phyloP scores from a whole-genome alignment of 2,888 invertebrate genomes.

The Dinocampus coccinellae region DNA sequence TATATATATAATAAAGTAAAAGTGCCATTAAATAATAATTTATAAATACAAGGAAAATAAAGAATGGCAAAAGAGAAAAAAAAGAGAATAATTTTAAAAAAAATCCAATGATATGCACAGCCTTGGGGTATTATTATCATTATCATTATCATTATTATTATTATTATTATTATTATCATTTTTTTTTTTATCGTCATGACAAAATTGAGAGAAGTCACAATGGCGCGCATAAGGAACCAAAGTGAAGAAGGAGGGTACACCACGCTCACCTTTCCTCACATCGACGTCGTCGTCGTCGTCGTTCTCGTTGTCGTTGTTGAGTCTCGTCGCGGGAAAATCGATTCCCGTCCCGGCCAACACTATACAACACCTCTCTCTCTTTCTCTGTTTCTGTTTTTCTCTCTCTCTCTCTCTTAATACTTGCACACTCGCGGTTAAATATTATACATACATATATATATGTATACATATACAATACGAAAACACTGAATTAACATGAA shows the following conservation, averaged over 20 bases:
- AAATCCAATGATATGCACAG: no score
- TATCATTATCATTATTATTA: no score
- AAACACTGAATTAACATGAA: constrained; percentile 21
- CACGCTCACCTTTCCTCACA: constrained; percentile 47
- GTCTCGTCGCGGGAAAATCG: constrained; percentile 47
- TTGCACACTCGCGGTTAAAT: neutral
- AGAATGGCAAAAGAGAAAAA: no score
- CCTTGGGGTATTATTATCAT: no score
- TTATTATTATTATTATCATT: neutral
- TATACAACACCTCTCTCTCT: neutral
- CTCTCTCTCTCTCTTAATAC: neutral
- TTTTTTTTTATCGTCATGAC: constrained; percentile 12
- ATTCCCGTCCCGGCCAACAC: constrained; percentile 42
- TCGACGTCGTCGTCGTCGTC: constrained; percentile 46
- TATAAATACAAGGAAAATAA: no score
- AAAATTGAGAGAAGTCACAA: neutral
- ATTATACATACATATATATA: neutral
- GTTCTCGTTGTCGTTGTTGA: constrained; percentile 45
- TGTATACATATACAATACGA: neutral
- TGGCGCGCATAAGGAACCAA: neutral
- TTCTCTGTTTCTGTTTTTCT: no score
- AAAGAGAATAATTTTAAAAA: no score
- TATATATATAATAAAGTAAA: neutral
- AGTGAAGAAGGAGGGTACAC: neutral
- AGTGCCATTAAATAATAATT: neutral